Evolutionary conservation across 1,140 invertebrate genomes (phyloP).

Genomic region (Ceratoteleas bidentatus): DNA sequence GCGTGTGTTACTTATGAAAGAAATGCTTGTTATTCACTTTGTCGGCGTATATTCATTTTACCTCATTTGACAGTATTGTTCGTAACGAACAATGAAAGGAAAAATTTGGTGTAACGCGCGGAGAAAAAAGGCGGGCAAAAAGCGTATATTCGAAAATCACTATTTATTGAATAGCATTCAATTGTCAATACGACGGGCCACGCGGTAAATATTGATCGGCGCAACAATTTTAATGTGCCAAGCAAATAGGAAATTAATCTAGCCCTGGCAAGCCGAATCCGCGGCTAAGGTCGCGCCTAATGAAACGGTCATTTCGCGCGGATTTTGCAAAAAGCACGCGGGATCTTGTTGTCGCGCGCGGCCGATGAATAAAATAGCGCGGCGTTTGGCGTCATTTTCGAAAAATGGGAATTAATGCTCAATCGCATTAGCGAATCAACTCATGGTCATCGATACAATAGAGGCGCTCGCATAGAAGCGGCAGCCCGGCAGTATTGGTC

Average conservation of each 20-base stretch:
- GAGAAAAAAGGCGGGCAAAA: conserved; percentile 50
- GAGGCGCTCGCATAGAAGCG: conserved; percentile 66
- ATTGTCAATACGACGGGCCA: conserved; percentile 30
- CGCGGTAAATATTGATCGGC: conserved; percentile 40
- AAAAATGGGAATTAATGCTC: conserved; percentile 80
- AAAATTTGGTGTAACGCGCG: conserved; percentile 56
- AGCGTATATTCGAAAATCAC: conserved; percentile 50
- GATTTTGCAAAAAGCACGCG: conserved; percentile 24
- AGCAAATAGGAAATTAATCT: conserved; percentile 45
- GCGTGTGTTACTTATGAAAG: conserved; percentile 60
- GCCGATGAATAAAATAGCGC: conserved; percentile 51
- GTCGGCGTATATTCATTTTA: conserved; percentile 57
- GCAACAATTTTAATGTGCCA: conserved; percentile 39
- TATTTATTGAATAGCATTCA: conserved; percentile 50
- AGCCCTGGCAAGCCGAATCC: neutral
- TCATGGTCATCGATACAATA: conserved; percentile 71
- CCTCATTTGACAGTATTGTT: conserved; percentile 64
- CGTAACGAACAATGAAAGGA: conserved; percentile 64
- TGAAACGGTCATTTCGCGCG: neutral
- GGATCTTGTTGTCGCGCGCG: conserved; percentile 43
- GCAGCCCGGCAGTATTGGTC: conserved; percentile 60
- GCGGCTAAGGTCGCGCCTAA: conserved; percentile 19
- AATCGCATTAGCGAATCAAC: conserved; percentile 80
- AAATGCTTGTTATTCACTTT: conserved; percentile 63
- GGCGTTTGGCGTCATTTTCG: conserved; percentile 54